Evolutionary conservation across 2,113 vertebrate species (phyloP), one percentile per base, ranked within the genome.

Genomic region (Heliornis fulica): DNA sequence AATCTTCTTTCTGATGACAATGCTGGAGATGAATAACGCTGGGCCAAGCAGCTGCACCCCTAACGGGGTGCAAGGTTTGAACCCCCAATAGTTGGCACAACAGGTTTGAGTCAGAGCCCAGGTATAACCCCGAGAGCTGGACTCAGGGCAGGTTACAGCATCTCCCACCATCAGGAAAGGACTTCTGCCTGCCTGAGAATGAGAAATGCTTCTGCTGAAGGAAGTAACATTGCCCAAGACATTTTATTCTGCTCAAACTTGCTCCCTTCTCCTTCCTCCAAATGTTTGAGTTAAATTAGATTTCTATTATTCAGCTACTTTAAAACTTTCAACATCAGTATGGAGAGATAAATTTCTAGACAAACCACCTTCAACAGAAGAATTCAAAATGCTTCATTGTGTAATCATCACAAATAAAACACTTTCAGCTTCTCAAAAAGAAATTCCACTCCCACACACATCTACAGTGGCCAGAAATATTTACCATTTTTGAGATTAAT

Each of bases 21-120:
- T 32, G 22, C 18, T 15, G 15, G 1, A 22, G 43, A 32, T 32
- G 43, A 38, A 6, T 7, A 66, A 26, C 14, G 1, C 15, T 11
- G 46, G 46, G 56, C 16, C 15, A 31, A 48, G 41, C 1, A 2
- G n/a, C 60, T 66, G 43, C 56, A 22, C 32, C 12, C 25, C 56
- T 14, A 12, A 34, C 1, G 1, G 12, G 1, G 10, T 1, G 0
- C 16, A 11, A 19, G 28, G 14, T 21, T 25, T 38, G 21, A 21
- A 1, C 3, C n/a, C 50, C 38, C 32, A 65, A 31, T 9, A 38
- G 22, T 65, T 56, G 38, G 21, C 40, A 74, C 22, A 40, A 18
- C 59, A 54, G n/a, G 17, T 9, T 13, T 17, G n/a, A 45, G 21
- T 9, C 54, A 61, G 40, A 41, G n/a, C 50, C 63, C 25, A 7